Evolutionary conservation across 2,888 invertebrate genomes (phyloP).

Genomic region (Dascillus cervinus): DNA sequence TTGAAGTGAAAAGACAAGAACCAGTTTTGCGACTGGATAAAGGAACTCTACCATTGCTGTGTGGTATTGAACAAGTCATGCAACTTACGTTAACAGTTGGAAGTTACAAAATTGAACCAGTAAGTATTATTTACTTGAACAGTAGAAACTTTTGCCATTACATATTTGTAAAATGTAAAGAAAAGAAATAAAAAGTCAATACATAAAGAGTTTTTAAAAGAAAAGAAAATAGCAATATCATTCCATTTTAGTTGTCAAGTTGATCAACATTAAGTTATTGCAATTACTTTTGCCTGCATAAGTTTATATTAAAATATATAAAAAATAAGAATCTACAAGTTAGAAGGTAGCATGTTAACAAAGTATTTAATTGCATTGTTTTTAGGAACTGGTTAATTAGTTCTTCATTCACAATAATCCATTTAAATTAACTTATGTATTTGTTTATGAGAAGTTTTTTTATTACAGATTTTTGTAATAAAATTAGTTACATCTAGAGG

Average conservation of each 20-base stretch:
- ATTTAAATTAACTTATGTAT: too few species aligned
- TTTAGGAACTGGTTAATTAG: too few species aligned
- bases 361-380: too few species aligned
- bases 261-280: too few species aligned
- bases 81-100: constrained; percentile 70
- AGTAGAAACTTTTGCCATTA: background rate
- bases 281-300: too few species aligned
- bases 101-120: constrained; percentile 64
- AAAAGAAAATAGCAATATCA: too few species aligned
- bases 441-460: constrained; percentile 3
- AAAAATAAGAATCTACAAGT: too few species aligned
- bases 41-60: constrained; percentile 63
- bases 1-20: constrained; percentile 42
- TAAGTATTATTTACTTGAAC: constrained; percentile 39
- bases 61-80: constrained; percentile 73
- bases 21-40: constrained; percentile 45
- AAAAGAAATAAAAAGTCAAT: background rate
- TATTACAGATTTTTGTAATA: constrained; percentile 50
- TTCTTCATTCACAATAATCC: too few species aligned
- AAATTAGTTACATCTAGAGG: constrained; percentile 63
- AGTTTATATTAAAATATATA: too few species aligned
- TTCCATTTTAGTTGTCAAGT: too few species aligned
- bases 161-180: background rate
- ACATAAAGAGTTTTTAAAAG: constrained; percentile 1
- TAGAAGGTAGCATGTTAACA: too few species aligned